A percentile compares a stretch with the other conserved stretches of the same genome.
phyloP scores from a whole-genome alignment of 2,113 vertebrate species.

The Brachyhypopomus gauderio region DNA sequence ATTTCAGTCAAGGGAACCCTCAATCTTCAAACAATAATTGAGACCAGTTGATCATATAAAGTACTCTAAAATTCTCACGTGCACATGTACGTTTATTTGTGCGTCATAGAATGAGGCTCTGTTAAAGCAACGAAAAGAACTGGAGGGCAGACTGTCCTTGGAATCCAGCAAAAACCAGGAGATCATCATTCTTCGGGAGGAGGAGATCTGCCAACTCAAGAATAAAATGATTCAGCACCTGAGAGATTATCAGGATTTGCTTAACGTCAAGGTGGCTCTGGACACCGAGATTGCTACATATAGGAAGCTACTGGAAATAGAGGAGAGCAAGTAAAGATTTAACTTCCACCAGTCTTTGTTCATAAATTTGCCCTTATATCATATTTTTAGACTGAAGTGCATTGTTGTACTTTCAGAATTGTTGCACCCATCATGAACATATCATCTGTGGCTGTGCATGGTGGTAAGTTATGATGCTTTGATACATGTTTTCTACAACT shows the following conservation, averaged over 20 bases:
- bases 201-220: slow-evolving; percentile 90
- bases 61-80: too few species aligned
- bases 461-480: slow-evolving; percentile 67
- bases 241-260: slow-evolving; percentile 93
- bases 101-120: slow-evolving; percentile 86
- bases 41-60: neutral
- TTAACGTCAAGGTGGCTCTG: slow-evolving; percentile 96
- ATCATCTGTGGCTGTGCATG: slow-evolving; percentile 73
- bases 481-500: neutral
- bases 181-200: slow-evolving; percentile 79
- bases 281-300: slow-evolving; percentile 97
- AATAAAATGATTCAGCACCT: slow-evolving; percentile 94
- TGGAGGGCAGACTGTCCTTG: slow-evolving; percentile 88
- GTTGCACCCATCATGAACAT: slow-evolving; percentile 80
- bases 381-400: neutral
- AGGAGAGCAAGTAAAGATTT: slow-evolving; percentile 85
- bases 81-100: neutral
- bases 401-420: slow-evolving; percentile 75
- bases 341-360: neutral
- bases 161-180: slow-evolving; percentile 88
- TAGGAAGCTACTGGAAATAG: slow-evolving; percentile 91
- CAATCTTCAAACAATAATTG: neutral
- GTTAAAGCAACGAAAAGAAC: slow-evolving; percentile 88
- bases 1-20: neutral
- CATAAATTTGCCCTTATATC: neutral